phyloP scores from a whole-genome alignment of 2,888 invertebrate species.

The Caenorhabditis wallacei region DNA sequence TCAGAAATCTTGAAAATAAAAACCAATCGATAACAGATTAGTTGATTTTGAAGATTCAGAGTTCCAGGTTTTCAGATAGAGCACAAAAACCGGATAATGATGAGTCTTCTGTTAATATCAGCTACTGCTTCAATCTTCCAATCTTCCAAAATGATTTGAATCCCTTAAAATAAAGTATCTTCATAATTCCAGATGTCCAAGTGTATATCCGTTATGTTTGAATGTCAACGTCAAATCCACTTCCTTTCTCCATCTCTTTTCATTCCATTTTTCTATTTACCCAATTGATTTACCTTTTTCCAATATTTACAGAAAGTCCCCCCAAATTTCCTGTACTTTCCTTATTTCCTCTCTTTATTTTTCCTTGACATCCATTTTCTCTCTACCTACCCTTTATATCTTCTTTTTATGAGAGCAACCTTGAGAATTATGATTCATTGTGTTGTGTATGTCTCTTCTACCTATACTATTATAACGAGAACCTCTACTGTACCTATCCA shows the following conservation, averaged over 20 bases:
- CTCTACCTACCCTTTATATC: background rate
- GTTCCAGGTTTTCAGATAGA: too few species aligned
- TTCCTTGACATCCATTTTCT: constrained; percentile 32
- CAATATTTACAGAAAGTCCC: constrained; percentile 51
- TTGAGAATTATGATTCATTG: constrained; percentile 64
- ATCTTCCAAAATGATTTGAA: too few species aligned
- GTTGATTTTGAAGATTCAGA: too few species aligned
- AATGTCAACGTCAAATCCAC: background rate
- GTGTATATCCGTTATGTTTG: background rate
- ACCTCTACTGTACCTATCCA: background rate
- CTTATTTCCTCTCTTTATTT: background rate
- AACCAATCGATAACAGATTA: too few species aligned
- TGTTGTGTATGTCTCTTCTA: constrained; percentile 5
- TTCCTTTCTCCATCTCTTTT: background rate
- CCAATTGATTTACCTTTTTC: constrained; percentile 51
- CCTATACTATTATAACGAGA: constrained; percentile 8
- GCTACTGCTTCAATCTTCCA: too few species aligned
- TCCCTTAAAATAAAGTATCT: background rate
- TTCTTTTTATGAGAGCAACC: constrained; percentile 58
- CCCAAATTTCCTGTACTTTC: constrained; percentile 30
- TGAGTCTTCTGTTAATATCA: too few species aligned
- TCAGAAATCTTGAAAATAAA: too few species aligned
- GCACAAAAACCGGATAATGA: too few species aligned
- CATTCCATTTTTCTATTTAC: constrained; percentile 21
- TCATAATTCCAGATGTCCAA: background rate